Percentiles rank a stretch among this genome's conserved stretches.
phyloP scores from a whole-genome alignment of 2,113 vertebrate species.

The Pyrgilauda ruficollis region DNA sequence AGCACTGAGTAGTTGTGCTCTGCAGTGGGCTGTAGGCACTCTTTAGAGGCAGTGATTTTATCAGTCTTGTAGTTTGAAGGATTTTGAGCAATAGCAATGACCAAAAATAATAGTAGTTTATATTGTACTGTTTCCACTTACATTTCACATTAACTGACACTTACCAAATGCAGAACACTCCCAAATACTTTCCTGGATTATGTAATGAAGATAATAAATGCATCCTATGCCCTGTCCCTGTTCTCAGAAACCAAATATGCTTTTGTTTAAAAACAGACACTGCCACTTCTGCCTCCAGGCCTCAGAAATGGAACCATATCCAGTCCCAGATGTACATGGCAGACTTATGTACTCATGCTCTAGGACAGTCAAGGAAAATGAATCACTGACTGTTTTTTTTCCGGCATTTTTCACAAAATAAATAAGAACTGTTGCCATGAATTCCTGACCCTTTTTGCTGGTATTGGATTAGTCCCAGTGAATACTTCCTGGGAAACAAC shows the following conservation, averaged over 20 bases:
- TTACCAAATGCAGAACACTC: slow-evolving; percentile 50
- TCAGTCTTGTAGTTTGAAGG: background rate
- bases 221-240: slow-evolving; percentile 37
- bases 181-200: slow-evolving; percentile 57
- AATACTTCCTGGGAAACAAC: background rate
- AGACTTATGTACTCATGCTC: background rate
- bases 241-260: slow-evolving; percentile 63
- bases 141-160: background rate
- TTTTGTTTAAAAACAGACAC: slow-evolving; percentile 45
- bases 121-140: slow-evolving; percentile 24
- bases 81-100: background rate
- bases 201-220: slow-evolving; percentile 33
- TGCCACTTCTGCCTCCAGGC: slow-evolving; percentile 8
- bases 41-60: background rate
- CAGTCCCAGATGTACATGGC: slow-evolving; percentile 5
- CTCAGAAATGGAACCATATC: slow-evolving; percentile 29
- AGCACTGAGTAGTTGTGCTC: accelerated
- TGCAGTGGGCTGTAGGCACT: background rate
- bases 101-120: background rate
- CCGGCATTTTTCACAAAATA: background rate
- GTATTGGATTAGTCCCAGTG: slow-evolving; percentile 26
- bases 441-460: slow-evolving; percentile 50
- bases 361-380: slow-evolving; percentile 13
- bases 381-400: slow-evolving; percentile 30
- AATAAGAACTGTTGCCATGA: slow-evolving; percentile 25